Evolutionary conservation across 2,113 vertebrate genomes (phyloP).

Genomic region (Odocoileus hemionus): DNA sequence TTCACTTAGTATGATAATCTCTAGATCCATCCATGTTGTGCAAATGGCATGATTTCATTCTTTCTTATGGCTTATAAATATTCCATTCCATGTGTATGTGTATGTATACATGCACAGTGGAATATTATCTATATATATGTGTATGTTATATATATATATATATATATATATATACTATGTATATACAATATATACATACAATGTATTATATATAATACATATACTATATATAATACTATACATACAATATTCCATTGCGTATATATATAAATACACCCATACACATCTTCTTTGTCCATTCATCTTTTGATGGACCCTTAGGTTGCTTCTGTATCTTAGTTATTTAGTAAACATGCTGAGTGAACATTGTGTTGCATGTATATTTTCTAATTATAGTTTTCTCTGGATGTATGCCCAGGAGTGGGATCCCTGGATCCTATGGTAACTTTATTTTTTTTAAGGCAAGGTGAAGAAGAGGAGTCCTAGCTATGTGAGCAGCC

Average conservation of each 20-base stretch:
- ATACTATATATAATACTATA: background rate
- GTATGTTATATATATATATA: background rate
- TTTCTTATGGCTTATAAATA: background rate
- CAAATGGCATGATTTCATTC: background rate
- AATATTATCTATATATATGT: background rate
- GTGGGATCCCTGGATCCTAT: background rate
- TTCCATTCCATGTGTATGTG: background rate
- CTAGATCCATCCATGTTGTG: background rate
- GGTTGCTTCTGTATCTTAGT: background rate
- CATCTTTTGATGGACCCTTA: background rate
- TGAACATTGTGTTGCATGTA: background rate
- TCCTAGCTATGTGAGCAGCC: background rate
- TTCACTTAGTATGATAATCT: background rate
- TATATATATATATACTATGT: background rate
- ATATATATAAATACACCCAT: background rate
- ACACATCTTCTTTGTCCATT: background rate
- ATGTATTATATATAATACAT: background rate
- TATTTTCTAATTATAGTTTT: background rate
- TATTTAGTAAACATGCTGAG: background rate
- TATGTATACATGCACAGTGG: too few relatives aligned
- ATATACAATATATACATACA: background rate
- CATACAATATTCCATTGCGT: background rate
- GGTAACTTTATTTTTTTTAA: background rate
- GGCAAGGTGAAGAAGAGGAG: background rate
- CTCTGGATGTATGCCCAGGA: background rate